These are phyloP conservation scores for Aleiodes testaceus DNA, from an alignment of 2,888 invertebrate genomes.

Conservation along the genomic window DNA sequence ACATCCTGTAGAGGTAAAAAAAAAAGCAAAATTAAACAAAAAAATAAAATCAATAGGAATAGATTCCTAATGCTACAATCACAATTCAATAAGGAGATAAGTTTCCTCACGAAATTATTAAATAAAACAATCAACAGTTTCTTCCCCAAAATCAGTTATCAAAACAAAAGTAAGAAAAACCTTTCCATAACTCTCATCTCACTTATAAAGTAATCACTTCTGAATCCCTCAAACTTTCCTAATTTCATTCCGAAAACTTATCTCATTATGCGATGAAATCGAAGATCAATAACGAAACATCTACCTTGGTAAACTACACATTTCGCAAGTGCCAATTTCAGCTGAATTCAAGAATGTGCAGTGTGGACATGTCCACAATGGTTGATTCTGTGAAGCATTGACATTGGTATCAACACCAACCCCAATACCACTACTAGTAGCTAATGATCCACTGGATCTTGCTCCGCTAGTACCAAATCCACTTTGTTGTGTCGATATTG, in stretches of 20 bases:
- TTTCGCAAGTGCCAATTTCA: conserved; percentile 87
- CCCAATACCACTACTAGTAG: conserved; percentile 58
- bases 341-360: conserved; percentile 95
- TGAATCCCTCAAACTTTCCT: no score
- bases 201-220: background rate
- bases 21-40: conserved; percentile 7
- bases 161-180: background rate
- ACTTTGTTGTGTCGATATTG: conserved; percentile 57
- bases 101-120: background rate
- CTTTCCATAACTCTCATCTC: background rate
- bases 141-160: no score
- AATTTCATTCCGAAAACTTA: no score
- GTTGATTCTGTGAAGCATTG: conserved; percentile 69
- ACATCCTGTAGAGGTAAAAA: conserved; percentile 21
- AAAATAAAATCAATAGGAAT: background rate
- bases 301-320: conserved; percentile 90
- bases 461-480: conserved; percentile 55
- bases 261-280: background rate
- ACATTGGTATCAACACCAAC: conserved; percentile 60
- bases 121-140: no score
- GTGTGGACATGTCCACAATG: conserved; percentile 91
- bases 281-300: conserved; percentile 10
- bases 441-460: conserved; percentile 56
- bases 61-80: background rate
- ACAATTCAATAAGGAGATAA: conserved; percentile 1